These are phyloP conservation scores for Sphyrna mokarran DNA, from an alignment of 2,113 vertebrate species.

Conservation along the genomic window DNA sequence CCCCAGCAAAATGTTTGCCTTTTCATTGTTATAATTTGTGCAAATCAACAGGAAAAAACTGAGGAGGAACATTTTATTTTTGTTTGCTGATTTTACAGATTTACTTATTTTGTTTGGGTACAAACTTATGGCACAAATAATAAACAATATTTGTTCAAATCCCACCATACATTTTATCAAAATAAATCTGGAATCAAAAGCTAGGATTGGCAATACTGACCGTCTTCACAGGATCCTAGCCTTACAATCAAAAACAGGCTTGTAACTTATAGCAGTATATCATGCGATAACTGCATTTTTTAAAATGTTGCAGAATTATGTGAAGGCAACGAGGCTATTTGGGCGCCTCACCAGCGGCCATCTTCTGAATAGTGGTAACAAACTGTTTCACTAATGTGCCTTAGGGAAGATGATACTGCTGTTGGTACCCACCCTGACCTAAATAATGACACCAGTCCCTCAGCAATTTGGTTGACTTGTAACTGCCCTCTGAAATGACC, in stretches of 20 bases:
- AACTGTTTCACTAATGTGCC: background rate
- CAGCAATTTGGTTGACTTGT: background rate
- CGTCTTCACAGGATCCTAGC: background rate
- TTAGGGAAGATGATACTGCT: background rate
- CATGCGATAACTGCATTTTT: background rate
- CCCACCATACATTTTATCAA: background rate
- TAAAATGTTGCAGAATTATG: constrained; percentile 66
- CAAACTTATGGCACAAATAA: background rate
- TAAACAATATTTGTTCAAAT: background rate
- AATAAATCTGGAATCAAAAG: background rate
- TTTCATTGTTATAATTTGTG: background rate
- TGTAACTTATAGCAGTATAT: background rate
- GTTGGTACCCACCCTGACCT: background rate
- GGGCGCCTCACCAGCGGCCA: background rate
- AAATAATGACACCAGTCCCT: background rate
- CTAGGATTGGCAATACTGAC: background rate
- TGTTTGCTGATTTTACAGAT: background rate
- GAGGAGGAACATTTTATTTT: no score
- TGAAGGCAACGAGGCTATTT: constrained; percentile 55
- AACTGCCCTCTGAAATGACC: background rate
- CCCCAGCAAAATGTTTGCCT: background rate
- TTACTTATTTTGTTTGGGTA: background rate
- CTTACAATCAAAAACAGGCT: background rate
- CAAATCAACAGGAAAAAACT: background rate
- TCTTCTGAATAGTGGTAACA: background rate